Evolutionary conservation across 2,797 vertebrate species (phyloP).

Genomic region (Crocidura indochinensis): DNA sequence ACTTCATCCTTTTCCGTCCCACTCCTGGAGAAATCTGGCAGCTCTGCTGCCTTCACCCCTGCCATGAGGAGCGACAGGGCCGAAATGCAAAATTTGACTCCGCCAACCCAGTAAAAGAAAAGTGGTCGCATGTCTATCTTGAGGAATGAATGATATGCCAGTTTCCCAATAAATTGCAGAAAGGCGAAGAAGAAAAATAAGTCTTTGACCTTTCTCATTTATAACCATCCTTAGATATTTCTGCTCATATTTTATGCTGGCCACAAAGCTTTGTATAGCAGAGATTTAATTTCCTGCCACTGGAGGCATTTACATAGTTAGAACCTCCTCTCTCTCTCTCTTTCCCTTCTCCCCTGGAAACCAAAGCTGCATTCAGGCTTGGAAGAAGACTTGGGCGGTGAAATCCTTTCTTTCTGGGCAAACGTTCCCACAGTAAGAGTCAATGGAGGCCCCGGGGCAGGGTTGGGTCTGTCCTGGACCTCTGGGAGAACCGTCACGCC

Average conservation of each 20-base stretch:
- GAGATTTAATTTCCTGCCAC: slow-evolving; percentile 78
- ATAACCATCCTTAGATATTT: slow-evolving; percentile 70
- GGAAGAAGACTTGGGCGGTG: neutral
- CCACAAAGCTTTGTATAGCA: slow-evolving; percentile 67
- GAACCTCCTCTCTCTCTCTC: neutral
- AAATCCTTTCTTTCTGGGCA: slow-evolving; percentile 24
- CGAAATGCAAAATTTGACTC: slow-evolving; percentile 74
- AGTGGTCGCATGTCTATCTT: slow-evolving; percentile 75
- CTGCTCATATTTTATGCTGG: slow-evolving; percentile 73
- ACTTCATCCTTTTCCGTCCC: slow-evolving; percentile 70
- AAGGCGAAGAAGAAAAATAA: slow-evolving; percentile 79
- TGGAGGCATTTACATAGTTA: slow-evolving; percentile 50
- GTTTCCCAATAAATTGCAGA: slow-evolving; percentile 78
- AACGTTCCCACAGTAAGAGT: neutral
- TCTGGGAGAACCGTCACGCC: neutral
- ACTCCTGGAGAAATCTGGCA: slow-evolving; percentile 44
- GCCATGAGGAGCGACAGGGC: slow-evolving; percentile 63
- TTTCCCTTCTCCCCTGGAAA: neutral
- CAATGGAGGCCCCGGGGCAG: slow-evolving; percentile 11
- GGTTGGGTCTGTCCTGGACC: neutral
- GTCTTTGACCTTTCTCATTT: slow-evolving; percentile 78
- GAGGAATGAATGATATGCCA: slow-evolving; percentile 72
- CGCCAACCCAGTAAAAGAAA: slow-evolving; percentile 61
- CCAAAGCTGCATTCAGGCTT: slow-evolving; percentile 53
- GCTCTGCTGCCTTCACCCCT: slow-evolving; percentile 37